Evolutionary conservation across 2,888 invertebrate genomes (phyloP), one percentile per base, ranked within the genome.

Genomic region (Laothoe populi): DNA sequence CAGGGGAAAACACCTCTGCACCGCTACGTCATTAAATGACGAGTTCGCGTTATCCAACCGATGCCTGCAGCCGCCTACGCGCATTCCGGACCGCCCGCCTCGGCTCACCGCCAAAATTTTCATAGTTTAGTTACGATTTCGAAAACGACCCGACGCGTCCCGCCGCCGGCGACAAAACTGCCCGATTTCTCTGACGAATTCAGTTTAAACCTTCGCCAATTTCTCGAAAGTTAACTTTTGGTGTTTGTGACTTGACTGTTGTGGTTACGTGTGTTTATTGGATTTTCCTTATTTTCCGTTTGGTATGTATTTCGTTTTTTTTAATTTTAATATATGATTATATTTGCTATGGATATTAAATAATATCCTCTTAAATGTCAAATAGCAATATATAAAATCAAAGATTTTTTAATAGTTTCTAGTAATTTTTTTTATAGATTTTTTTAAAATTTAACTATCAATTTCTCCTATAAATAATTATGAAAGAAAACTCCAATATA

Each of bases 71-170:
- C 84, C 66, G 71, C 92, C 91, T 84, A 91, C 92, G 81, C 92
- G 73, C 79, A 90, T 89, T 84, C 90, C 89, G 75, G 63, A 76
- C 84, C 83, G 81, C 85, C 86, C 88, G 85, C 89, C 88, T 90
- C 89, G 92, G 92, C 89, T 72, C 68, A 69, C 70, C 74, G 91
- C 92, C 92, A 92, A 91, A 77, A 84, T 86, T 90, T 89, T 88
- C 90, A 86, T 90, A 92, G 92, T 92, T 91, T 92, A 92, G 92
- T 92, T 91, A 91, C 92, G 92, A 92, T 91, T 92, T 88, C 92
- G 92, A 92, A 92, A 92, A 92, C 92, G 92, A 92, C 90, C 92
- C 92, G 92, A 92, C 92, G 91, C 90, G 91, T 92, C 88, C 88
- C 90, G 88, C 90, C 90, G 92, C 92, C 91, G 92, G 90, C 89